Base-by-base conservation (phyloP, 1,140 invertebrate species). In the Halictus rubicundus region DNA sequence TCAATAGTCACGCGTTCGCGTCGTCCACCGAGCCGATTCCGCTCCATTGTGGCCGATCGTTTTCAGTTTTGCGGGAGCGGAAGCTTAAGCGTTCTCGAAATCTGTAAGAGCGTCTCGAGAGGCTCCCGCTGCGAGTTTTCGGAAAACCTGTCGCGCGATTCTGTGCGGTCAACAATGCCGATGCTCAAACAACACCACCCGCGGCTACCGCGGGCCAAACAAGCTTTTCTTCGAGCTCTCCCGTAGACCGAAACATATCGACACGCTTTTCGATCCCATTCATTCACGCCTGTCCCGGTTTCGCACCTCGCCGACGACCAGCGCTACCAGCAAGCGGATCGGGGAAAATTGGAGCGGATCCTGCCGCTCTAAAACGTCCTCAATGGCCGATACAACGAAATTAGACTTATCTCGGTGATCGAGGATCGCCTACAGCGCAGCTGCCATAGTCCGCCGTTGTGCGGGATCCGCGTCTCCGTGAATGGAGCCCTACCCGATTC, bases 381-480 rank as follows among this genome's bases (percentile, higher is more conserved):
- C 72, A 85, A 82, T 82, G 63, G 72, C 66, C 60, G 61, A 32
- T 70, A 80, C 73, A 83, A 84, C 78, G 80, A 90, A 90, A 89
- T 90, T 90, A 89, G 88, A 88, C 88, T 89, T 90, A 90, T 90
- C 89, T 90, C 59, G 76, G 78, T 87, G 76, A 88, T 89, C 88
- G 66, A 63, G 72, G 66, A 37, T 61, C 80, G 42, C 61, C 60
- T 27, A 37, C 63, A 1, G 64, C 21, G 71, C 87, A 88, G 87
- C 88, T 88, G 88, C 32, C 82, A 39, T 27, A 9, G 68, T 42
- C 39, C 19, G 19, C 2, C 23, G 32, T 46, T 39, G 52, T 64
- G n/a, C n/a, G 61, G 37, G 25, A n/a, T 57, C 39, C 52, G 59
- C 75, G 70, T 74, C 7, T 54, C 19, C 63, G 52, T 80, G 78